Percentiles rank a stretch among this genome's conserved stretches.
These are phyloP conservation scores for Burhinus oedicnemus DNA, from an alignment of 2,113 vertebrate species.

Conservation along the genomic window DNA sequence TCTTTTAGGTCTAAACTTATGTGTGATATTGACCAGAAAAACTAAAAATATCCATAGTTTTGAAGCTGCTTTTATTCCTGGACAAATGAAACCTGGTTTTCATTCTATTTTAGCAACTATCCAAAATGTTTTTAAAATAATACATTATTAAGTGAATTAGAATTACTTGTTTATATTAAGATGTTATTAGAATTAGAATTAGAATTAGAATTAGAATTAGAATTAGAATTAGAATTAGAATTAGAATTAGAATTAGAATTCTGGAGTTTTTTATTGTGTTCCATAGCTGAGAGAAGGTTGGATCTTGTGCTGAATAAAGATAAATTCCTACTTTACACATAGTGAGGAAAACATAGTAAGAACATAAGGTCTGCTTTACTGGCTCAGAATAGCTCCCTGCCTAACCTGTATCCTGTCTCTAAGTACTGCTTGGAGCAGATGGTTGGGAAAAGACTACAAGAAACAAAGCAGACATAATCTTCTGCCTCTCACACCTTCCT, in stretches of 20 bases:
- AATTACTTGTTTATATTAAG: not conserved
- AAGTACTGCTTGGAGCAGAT: not conserved
- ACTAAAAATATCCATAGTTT: not conserved
- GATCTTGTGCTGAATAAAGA: not conserved
- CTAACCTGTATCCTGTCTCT: not conserved
- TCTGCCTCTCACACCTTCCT: slow-evolving; percentile 8
- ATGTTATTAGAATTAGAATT: not conserved
- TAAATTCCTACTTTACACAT: not conserved
- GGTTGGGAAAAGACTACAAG: not conserved
- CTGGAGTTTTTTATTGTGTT: not conserved
- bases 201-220: not conserved
- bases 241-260: not conserved
- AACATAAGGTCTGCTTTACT: slow-evolving; percentile 2
- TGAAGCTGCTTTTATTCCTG: not conserved
- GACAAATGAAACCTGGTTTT: not conserved
- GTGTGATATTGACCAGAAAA: not conserved
- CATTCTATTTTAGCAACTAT: not conserved
- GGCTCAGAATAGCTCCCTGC: slow-evolving; percentile 20
- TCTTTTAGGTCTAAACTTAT: not conserved
- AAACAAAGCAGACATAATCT: slow-evolving; percentile 4
- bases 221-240: not conserved
- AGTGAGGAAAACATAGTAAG: not conserved
- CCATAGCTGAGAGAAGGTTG: not conserved
- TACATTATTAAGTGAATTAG: not conserved
- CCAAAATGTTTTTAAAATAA: not conserved